Conservation (phyloP, 2,888 invertebrate genomes). For the Caenorhabditis zanzibari region DNA sequence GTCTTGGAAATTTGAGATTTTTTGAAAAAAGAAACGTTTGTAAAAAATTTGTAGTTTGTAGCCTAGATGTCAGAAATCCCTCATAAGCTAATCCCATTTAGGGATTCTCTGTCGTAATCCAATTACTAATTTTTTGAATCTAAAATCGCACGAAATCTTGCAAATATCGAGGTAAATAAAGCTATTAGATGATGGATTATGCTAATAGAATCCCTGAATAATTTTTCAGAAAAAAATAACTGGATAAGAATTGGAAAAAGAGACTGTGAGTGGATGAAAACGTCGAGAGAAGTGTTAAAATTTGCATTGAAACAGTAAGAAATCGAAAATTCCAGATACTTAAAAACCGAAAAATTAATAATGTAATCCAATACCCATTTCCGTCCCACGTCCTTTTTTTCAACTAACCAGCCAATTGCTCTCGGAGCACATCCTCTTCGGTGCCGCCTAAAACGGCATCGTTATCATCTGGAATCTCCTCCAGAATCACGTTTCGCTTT, state of each 20-base stretch:
- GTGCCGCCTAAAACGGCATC: slow-evolving; percentile 13
- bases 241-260: too few species aligned
- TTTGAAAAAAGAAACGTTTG: background rate
- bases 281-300: too few species aligned
- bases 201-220: background rate
- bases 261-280: background rate
- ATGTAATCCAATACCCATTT: slow-evolving; percentile 1
- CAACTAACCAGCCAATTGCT: slow-evolving; percentile 55
- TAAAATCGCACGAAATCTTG: slow-evolving; percentile 4
- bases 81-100: background rate
- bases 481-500: slow-evolving; percentile 63
- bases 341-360: background rate
- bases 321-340: background rate
- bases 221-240: background rate
- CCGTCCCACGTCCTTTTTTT: background rate
- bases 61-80: slow-evolving; percentile 8
- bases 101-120: background rate
- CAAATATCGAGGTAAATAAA: background rate
- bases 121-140: too few species aligned
- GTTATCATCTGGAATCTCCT: slow-evolving; percentile 54
- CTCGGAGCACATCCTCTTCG: slow-evolving; percentile 57
- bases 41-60: slow-evolving; percentile 32
- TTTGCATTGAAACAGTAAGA: background rate
- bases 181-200: background rate
- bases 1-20: slow-evolving; percentile 7